Base-by-base conservation (phyloP, 2,797 vertebrate species). In the Leptoclinus maculatus region DNA sequence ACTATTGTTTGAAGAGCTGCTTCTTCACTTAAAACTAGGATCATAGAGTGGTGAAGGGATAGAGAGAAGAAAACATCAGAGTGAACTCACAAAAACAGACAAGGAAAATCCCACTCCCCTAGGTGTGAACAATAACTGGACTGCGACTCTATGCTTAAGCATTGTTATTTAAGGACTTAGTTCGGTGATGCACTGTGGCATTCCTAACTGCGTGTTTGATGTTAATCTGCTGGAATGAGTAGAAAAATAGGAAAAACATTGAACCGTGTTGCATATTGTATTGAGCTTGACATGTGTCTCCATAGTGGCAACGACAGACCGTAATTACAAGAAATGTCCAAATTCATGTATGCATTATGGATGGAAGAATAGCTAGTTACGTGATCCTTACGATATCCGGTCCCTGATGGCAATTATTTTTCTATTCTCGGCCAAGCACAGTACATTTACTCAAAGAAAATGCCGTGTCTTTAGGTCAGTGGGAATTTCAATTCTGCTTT, bases 151-250 rank as follows among this genome's bases (percentile, higher is more conserved):
- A 2, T 68, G 72, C 69, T 66, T 21, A 25, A 60, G 54, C 65
- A 59, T 57, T 74, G 63, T 76, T 82, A n/a, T 84, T 78, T 74
- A 74, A 69, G 69, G 59, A 4, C 53, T 17, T 7, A 58, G 71
- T 57, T 78, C 66, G n/a, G 38, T 78, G 86, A 91, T 88, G 79
- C 54, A 16, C 66, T 21, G 34, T 83, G 84, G 79, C 87, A 65
- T 60, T 60, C 58, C 51, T 64, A 80, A 83, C 70, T 17, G 67
- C n/a, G 8, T 45, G 62, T 78, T 93, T 93, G 92, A 95, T 91
- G 87, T 57, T 94, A 93, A 95, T 94, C 71, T 82, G 79, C 63
- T 83, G 81, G 79, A 94, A 94, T 88, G 90, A 93, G 85, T 17
- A 58, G 65, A 71, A 86, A 83, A 79, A 83, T 67, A 80, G 70